phyloP scores from a whole-genome alignment of 1,140 invertebrate genomes.

The Aphaenogaster floridana region DNA sequence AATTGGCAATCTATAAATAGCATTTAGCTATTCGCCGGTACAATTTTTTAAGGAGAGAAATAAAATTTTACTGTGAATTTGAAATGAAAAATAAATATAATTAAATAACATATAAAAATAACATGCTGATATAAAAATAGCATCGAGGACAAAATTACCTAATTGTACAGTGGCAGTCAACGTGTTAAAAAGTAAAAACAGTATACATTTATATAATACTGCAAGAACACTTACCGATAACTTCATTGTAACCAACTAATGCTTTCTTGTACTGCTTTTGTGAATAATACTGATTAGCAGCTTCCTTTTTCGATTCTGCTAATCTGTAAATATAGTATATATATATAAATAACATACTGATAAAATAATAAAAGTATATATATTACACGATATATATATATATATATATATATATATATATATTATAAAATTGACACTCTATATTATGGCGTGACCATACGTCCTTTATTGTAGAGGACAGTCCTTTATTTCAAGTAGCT shows the following conservation, averaged over 20 bases:
- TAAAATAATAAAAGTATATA: background rate
- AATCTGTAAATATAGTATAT: slow-evolving; percentile 87
- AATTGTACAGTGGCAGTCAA: background rate
- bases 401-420: background rate
- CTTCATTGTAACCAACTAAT: slow-evolving; percentile 94
- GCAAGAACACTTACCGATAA: slow-evolving; percentile 90
- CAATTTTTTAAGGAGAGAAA: background rate
- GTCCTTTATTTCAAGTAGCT: no score
- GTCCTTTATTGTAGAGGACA: no score
- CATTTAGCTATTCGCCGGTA: background rate
- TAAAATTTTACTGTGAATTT: background rate
- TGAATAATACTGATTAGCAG: slow-evolving; percentile 95
- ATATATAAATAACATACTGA: background rate
- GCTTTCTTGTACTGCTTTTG: slow-evolving; percentile 95
- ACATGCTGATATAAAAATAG: background rate
- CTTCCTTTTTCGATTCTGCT: slow-evolving; percentile 95
- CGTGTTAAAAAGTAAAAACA: background rate
- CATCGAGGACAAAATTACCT: background rate
- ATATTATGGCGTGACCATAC: no score
- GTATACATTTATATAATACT: slow-evolving; percentile 5
- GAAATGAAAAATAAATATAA: background rate
- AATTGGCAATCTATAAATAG: background rate
- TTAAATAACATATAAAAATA: background rate
- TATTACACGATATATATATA: background rate
- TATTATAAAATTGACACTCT: no score